These are phyloP conservation scores for Nasua narica DNA, from an alignment of 2,797 vertebrate genomes.

Conservation along the genomic window DNA sequence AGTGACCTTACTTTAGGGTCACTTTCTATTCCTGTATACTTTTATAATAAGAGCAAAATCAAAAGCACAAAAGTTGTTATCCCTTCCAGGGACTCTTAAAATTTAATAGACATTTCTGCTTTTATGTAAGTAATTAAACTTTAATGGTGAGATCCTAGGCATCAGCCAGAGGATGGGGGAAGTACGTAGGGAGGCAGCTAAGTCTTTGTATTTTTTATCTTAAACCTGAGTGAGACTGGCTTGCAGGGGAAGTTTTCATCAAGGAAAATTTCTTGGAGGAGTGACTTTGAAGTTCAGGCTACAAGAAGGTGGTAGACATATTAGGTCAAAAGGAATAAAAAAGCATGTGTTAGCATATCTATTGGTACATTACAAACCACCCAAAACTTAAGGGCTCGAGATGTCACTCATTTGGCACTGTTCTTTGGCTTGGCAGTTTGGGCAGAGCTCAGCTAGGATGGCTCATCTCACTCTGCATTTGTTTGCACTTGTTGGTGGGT, in stretches of 20 bases:
- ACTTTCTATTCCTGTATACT: background rate
- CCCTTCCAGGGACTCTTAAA: constrained; percentile 35
- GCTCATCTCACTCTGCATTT: background rate
- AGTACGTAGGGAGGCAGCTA: background rate
- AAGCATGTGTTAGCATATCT: background rate
- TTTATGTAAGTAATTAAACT: background rate
- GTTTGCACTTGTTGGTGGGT: background rate
- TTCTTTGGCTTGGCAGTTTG: background rate
- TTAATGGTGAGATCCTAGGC: background rate
- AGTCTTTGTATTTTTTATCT: background rate
- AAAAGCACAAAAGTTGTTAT: constrained; percentile 23
- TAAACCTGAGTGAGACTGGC: background rate
- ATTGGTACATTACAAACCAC: background rate
- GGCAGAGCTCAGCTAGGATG: background rate
- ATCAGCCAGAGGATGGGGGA: background rate
- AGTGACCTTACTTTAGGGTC: background rate
- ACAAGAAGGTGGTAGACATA: background rate
- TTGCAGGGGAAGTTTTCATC: background rate
- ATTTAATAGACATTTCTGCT: constrained; percentile 12
- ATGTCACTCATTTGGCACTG: background rate
- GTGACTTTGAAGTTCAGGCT: background rate
- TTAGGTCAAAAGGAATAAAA: background rate
- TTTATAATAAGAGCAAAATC: constrained; percentile 34
- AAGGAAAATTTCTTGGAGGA: background rate
- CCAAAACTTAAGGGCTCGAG: background rate